These are phyloP conservation scores for Doris montereyensis DNA, from an alignment of 2,888 invertebrate species.

Conservation along the genomic window DNA sequence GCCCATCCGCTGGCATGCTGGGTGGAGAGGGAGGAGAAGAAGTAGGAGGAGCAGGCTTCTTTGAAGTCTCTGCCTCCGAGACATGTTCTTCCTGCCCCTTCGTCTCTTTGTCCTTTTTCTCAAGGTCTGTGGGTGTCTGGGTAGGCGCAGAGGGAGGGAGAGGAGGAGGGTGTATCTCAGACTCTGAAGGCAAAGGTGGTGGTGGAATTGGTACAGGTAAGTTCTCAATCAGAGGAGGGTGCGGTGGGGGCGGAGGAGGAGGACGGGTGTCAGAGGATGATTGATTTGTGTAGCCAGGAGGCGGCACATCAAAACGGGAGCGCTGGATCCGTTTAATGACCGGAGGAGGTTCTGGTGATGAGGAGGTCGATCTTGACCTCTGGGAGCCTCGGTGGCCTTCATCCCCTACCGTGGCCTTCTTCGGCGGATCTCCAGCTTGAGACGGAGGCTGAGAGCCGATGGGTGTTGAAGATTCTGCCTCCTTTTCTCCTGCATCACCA, in stretches of 20 bases:
- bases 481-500: neutral
- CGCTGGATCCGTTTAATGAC: constrained; percentile 31
- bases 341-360: constrained; percentile 37
- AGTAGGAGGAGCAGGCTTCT: neutral
- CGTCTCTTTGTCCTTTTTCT: constrained; percentile 1
- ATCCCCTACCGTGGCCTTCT: neutral
- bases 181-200: neutral
- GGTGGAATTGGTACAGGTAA: neutral
- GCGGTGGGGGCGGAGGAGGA: neutral
- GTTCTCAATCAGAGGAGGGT: neutral
- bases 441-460: too few relatives aligned
- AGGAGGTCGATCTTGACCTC: constrained; percentile 31
- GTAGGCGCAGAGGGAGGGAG: neutral
- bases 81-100: too few relatives aligned
- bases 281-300: neutral
- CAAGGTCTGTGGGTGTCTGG: neutral
- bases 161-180: neutral
- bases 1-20: neutral
- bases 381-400: neutral
- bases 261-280: neutral
- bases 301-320: constrained; percentile 27
- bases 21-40: neutral
- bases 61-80: too few relatives aligned
- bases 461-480: too few relatives aligned
- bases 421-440: neutral